Base-by-base conservation (phyloP, 2,797 vertebrate species). In the Myotis pilosus region DNA sequence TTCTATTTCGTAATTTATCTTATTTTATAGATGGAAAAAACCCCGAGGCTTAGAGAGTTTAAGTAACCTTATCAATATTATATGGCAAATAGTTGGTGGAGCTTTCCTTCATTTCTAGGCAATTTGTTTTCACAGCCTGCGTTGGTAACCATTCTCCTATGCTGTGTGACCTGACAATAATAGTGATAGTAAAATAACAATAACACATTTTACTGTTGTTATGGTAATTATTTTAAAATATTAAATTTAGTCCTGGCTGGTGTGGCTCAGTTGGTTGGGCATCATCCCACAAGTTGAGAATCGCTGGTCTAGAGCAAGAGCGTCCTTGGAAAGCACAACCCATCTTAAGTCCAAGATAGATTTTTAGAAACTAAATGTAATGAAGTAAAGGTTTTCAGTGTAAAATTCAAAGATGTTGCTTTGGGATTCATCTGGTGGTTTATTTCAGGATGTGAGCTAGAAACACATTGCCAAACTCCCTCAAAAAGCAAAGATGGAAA, bases 351-450 rank as follows among this genome's bases (percentile, higher is more conserved):
- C 36, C 15, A 68, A 60, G 33, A 75, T 8, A 79, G 15, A 30
- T 12, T 71, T 13, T 33, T n/a, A 75, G 95, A 68, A 88, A 75
- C 0, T 68, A 55, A 41, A 28, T 23, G n/a, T 44, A 69, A 68
- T 20, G 16, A 76, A 93, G 53, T 51, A 87, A 76, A n/a, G 25
- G 5, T 84, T 84, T 88, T 85, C 17, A 88, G 47, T 72, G 4
- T 41, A 74, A 84, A 64, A 64, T 83, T 87, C n/a, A 80, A 95
- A 87, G 22, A 76, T 79, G 17, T 44, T 94, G 17, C 81, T 96
- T 57, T 28, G 0, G 47, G 25, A 36, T 92, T 82, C 57, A 44
- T 47, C 17, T 19, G 55, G 15, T 44, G 60, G n/a, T 84, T 94
- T 94, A 83, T 90, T 92, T 92, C 57, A 81, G 47, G 47, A 84